Evolutionary conservation across 2,113 vertebrate species (phyloP).

Genomic region (Chlorocebus sabaeus): DNA sequence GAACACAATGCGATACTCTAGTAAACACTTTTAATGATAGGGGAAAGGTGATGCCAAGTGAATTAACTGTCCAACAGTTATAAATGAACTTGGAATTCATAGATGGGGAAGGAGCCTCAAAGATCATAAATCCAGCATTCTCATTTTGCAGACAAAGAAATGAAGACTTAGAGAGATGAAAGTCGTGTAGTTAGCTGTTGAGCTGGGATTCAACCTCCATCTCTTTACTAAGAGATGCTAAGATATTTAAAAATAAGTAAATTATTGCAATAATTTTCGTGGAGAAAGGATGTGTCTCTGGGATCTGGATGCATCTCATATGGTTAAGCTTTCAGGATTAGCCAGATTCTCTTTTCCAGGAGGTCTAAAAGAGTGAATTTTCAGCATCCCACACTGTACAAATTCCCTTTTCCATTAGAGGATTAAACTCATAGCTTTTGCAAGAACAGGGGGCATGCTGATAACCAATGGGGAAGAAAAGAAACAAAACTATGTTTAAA

Average conservation of each 20-base stretch:
- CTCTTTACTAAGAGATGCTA: neutral
- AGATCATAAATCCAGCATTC: neutral
- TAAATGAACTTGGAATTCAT: neutral
- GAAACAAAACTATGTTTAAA: neutral
- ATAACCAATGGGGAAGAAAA: neutral
- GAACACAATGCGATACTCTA: neutral
- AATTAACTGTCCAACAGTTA: neutral
- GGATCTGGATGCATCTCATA: neutral
- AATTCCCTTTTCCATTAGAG: neutral
- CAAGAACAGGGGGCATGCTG: neutral
- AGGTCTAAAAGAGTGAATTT: neutral
- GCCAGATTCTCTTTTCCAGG: neutral
- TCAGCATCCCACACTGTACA: neutral
- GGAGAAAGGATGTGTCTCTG: neutral
- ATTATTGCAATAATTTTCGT: neutral
- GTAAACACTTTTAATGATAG: neutral
- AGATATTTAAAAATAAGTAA: neutral
- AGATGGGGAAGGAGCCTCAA: neutral
- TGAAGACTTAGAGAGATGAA: neutral
- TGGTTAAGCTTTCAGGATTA: neutral
- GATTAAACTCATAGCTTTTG: neutral
- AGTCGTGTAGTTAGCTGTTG: neutral
- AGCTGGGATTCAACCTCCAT: neutral
- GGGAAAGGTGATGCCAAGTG: neutral
- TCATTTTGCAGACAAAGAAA: neutral